A percentile compares a stretch with the other conserved stretches of the same genome.
Conservation (phyloP, 30 jellyfish, hydroid and myxozoan species). For the Hydractinia echinata region DNA sequence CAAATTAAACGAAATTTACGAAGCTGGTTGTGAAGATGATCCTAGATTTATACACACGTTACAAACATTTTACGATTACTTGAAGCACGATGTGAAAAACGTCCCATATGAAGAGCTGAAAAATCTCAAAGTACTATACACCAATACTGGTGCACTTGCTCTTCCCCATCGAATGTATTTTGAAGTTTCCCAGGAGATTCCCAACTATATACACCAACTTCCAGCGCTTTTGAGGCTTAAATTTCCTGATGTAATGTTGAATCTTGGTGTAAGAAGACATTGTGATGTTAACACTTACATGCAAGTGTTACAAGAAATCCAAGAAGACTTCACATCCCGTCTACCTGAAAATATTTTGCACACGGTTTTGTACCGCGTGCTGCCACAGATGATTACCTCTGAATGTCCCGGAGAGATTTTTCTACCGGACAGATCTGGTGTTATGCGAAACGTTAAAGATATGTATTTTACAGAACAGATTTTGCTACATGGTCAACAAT, state of each 20-base stretch:
- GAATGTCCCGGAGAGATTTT: neutral
- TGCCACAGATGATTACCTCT: neutral
- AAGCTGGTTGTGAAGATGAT: neutral
- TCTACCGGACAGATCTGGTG: conserved; percentile 51
- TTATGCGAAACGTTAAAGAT: conserved; percentile 2
- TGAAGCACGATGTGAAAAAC: neutral
- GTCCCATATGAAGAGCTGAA: neutral
- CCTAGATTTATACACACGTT: too few species aligned
- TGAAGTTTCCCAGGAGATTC: conserved; percentile 8
- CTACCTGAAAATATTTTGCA: conserved; percentile 4
- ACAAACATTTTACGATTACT: neutral
- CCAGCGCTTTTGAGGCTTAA: conserved; percentile 3
- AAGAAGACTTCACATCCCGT: neutral
- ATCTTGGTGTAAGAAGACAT: conserved; percentile 29
- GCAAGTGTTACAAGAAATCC: conserved; percentile 14
- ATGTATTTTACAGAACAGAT: conserved; percentile 33
- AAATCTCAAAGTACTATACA: neutral
- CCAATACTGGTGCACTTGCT: conserved; percentile 17
- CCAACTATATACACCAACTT: conserved; percentile 38
- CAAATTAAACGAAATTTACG: neutral
- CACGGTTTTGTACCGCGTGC: conserved; percentile 5
- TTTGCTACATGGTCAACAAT: conserved; percentile 40
- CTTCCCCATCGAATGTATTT: conserved; percentile 15
- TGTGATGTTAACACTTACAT: conserved; percentile 25
- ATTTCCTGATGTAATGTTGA: conserved; percentile 15